Conservation (phyloP, 2,113 vertebrate genomes). For the Microcebus tavaratra region DNA sequence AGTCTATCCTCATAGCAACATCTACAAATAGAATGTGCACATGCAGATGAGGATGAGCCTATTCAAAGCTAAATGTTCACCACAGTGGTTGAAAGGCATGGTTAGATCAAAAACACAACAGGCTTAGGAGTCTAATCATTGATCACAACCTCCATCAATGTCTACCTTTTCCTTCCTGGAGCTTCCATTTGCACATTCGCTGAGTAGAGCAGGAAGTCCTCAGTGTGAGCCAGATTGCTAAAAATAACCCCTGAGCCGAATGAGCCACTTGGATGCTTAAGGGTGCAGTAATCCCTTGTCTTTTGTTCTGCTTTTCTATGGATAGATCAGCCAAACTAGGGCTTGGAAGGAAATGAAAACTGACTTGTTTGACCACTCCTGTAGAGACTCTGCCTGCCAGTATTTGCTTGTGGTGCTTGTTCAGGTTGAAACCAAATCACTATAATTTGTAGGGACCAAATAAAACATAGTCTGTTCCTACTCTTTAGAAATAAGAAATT, state of each 20-base stretch:
- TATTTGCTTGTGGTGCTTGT: slow-evolving; percentile 32
- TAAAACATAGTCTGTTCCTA: not conserved
- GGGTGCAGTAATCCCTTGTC: not conserved
- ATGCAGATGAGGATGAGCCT: slow-evolving; percentile 12
- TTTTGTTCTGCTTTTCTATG: slow-evolving; percentile 63
- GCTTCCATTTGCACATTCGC: not conserved
- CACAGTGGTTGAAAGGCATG: not conserved
- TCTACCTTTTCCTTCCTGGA: not conserved
- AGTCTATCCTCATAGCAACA: slow-evolving; percentile 89
- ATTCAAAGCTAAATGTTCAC: not conserved
- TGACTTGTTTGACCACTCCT: not conserved
- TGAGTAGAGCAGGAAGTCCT: not conserved
- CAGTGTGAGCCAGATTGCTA: slow-evolving; percentile 3
- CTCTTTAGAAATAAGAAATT: slow-evolving; percentile 53
- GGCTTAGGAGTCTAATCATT: not conserved
- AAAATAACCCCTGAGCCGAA: slow-evolving; percentile 25
- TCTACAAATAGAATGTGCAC: slow-evolving; percentile 78
- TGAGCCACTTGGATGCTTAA: slow-evolving; percentile 13
- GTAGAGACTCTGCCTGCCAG: not conserved
- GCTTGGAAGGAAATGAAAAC: slow-evolving; percentile 62
- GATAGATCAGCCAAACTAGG: not conserved
- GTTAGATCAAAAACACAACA: not conserved
- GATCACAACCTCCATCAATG: not conserved
- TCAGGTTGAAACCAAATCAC: slow-evolving; percentile 64
- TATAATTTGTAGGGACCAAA: slow-evolving; percentile 19